Evolutionary conservation across 2,113 vertebrate species (phyloP), one percentile per base, ranked within the genome.

Genomic region (Ornithorhynchus anatinus): DNA sequence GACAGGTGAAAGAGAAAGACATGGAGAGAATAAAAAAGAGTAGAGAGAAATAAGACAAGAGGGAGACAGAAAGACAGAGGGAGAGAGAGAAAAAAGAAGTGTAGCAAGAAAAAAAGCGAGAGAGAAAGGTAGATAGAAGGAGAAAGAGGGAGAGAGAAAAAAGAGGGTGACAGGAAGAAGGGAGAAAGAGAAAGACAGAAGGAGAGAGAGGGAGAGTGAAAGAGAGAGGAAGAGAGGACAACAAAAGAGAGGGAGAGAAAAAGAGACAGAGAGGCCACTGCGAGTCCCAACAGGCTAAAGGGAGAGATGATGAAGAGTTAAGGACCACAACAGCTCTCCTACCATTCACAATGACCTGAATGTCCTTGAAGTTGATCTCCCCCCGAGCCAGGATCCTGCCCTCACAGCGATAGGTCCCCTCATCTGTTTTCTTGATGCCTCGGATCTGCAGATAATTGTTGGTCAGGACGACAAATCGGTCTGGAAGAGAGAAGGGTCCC

Each of bases 361-460:
- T 99, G 79, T 95, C 91, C 72, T 95, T 95, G 88, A 97, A 95
- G 93, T 97, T 95, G 85, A 99, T 96, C 91, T 99, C 98, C 59
- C 98, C 98, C 1, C 98, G 94, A 5, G 95, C 92, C 93, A 98
- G 90, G 85, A 99, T 96, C 75, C 96, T 94, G 20, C 94, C 97
- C 91, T 99, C 97, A 22, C 98, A 99, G 67, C 95, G 95, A 63
- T 99, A 99, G 0, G 81, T 89, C 33, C 97, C 98, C 81, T 99
- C 98, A 43, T 99, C 98, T 0, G 95, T 96, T 90, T 99, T 99
- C 93, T 95, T 97, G 89, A 99, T 98, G 48, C 95, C 93, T 6
- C 94, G 93, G 86, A 99, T 99, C 87, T 98, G 96, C 82, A 99
- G 95, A 92, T 98, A 98, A 91, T 98, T 97, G 94, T 98, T 98